Evolutionary conservation across 2,797 vertebrate species (phyloP), one percentile per base, ranked within the genome.

Genomic region (Enteromius mattozi): DNA sequence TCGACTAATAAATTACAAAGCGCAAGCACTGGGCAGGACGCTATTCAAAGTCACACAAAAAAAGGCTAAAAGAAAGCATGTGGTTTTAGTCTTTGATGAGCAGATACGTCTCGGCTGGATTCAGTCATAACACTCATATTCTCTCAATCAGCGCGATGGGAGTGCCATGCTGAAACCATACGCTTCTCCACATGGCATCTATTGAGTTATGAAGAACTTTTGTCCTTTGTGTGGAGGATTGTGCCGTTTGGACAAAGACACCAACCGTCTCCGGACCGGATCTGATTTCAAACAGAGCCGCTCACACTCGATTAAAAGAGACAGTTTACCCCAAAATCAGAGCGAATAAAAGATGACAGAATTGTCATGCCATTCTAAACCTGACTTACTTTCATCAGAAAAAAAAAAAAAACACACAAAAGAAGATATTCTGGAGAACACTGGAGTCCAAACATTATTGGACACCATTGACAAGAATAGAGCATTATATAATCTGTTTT

Each of bases 141-240:
- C 81, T 14, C 56, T 27, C 66, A n/a, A 7, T 24, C 37, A 40
- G 30, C 17, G 33, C 72, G 40, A 33, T 59, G 71, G 54, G 47
- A 17, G 49, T n/a, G 82, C 77, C 35, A 30, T 33, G 30, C 37
- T 49, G 49, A 86, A 84, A 84, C 71, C 13, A 27, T 40, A 78
- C 10, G 59, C 42, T 47, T 40, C 49, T 61, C 68, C 78, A 70
- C 85, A 68, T 37, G 84, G 21, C 56, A 56, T 78, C 71, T 59
- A 80, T 70, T 76, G 71, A 81, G 33, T 75, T 47, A 51, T 45
- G 49, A 21, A 78, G 14, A 13, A 17, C 74, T 88, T 86, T 84
- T 74, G 81, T 84, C n/a, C 65, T 54, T 40, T 12, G 45, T 45
- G 12, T 74, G 71, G 69, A 69, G 47, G 72, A 82, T 56, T 66